Evolutionary conservation across 2,888 invertebrate species (phyloP).

Genomic region (Didymodactylos carnosus): DNA sequence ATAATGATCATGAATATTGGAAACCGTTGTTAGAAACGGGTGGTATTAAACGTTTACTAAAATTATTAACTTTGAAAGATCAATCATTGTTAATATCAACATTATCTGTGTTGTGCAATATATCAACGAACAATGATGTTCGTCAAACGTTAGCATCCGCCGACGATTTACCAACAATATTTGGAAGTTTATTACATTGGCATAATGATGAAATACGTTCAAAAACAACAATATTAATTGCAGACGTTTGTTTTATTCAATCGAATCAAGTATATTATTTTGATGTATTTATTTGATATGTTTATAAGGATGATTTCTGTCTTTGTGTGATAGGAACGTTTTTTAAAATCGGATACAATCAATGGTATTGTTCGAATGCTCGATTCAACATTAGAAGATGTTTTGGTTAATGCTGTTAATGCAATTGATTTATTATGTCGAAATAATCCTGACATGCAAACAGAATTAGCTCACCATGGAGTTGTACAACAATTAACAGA

Average conservation of each 20-base stretch:
- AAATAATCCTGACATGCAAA: slow-evolving; percentile 25
- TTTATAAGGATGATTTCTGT: no score
- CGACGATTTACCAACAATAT: slow-evolving; percentile 25
- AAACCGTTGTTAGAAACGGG: slow-evolving; percentile 26
- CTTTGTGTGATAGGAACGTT: not conserved
- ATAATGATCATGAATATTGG: slow-evolving; percentile 28
- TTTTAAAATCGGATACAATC: not conserved
- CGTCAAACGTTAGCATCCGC: slow-evolving; percentile 22
- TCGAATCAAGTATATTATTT: not conserved
- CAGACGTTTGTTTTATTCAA: slow-evolving; percentile 25
- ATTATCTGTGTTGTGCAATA: slow-evolving; percentile 32
- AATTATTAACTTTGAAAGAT: slow-evolving; percentile 23
- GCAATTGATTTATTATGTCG: slow-evolving; percentile 30
- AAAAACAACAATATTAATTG: slow-evolving; percentile 28
- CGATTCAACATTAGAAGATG: slow-evolving; percentile 24
- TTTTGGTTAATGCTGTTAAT: slow-evolving; percentile 32
- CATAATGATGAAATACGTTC: slow-evolving; percentile 30
- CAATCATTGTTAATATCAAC: slow-evolving; percentile 28
- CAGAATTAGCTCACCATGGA: slow-evolving; percentile 23
- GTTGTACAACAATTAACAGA: slow-evolving; percentile 29
- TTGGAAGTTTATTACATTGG: slow-evolving; percentile 24
- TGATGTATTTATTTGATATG: not conserved
- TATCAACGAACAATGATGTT: slow-evolving; percentile 27
- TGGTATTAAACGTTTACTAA: slow-evolving; percentile 27
- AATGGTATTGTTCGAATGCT: not conserved